Base-by-base conservation (phyloP, 2,888 invertebrate species). In the Lepidochitona cinerea region DNA sequence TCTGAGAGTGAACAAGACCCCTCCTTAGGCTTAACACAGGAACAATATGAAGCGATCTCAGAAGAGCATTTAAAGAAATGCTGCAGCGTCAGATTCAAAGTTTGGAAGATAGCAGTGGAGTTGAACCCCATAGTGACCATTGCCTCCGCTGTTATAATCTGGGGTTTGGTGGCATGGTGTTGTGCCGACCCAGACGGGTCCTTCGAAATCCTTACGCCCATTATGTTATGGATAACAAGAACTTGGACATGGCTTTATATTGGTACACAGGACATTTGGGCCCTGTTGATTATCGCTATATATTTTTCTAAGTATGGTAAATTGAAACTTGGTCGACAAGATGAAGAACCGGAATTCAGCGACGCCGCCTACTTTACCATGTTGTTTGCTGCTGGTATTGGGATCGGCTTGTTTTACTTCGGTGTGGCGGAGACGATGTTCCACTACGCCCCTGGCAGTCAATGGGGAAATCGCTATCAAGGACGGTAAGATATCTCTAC, bases 361-460 rank as follows among this genome's bases (percentile, higher is more conserved):
- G 68, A 78, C 41, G 49, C 66, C 6, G 70, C 66, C 9, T 76
- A 70, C 33, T 78, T 78, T 37, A 73, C 76, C 12, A 76, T 76
- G 76, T 68, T 76, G 33, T 76, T 76, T 52, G 76, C 77, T 12
- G 76, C 76, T 33, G 76, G 76, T 6, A 78, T 76, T 41, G 76
- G 76, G 7, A 71, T 72, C 23, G 76, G 76, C 14, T 41, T 76
- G 67, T 72, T 76, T 41, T 76, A 70, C 49, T 78, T 73, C 68
- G 77, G 77, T 65, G 77, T 76, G 37, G 76, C 76, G 9, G 76
- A 76, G 68, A 76, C 76, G 18, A 67, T 77, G n/a, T 78, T 35
- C 32, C 76, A 76, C 52, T 76, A 76, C 72, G 65, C 18, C 4
- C 59, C 59, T 29, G 59, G 59, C 14, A n/a, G n/a, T n/a, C 29